Base-by-base conservation (phyloP, 2,113 vertebrate species). In the Prietella phreatophila region DNA sequence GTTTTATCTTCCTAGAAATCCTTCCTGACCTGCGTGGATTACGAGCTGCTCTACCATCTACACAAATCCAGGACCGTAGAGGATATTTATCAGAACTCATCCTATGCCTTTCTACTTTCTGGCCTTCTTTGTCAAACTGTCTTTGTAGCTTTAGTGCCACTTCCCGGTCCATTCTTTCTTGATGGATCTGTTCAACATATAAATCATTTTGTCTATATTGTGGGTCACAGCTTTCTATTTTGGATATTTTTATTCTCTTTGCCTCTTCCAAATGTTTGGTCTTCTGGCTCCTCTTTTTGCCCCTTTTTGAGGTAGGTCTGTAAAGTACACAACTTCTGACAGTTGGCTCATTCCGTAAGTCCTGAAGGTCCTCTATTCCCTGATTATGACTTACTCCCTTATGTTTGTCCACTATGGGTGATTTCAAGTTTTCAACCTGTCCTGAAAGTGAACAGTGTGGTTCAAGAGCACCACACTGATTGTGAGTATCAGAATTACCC, bases 191-290 rank as follows among this genome's bases (percentile, higher is more conserved):
- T 88, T 93, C 93, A 55, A 95, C 91, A 60, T 95, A 93, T 42
- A 87, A 91, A 1, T 95, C 90, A 1, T 88, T 82, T 25, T 91
- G 88, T 5, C 93, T 91, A 27, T 90, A 55, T 0, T 93, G 83
- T 0, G 90, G 86, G 58, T 91, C 86, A 0, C 86, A 93, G 0
- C 87, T 86, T 7, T 42, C 20, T 0, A 92, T 92, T 71, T 94
- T 92, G 86, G 93, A 93, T 91, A 95, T 96, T 86, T 97, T 98
- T 71, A 93, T 89, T 0, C 92, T 90, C 63, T 95, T 94, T 0
- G 92, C 93, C 30, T 95, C 96, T 56, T 98, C 97, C 92, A 97
- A 55, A 92, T 98, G 97, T 94, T 98, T 99, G 2, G 96, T 98
- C 93, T 98, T 99, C 90, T 97, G 97, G 85, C 93, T 96, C 73